Evolutionary conservation across 2,888 invertebrate species (phyloP), one percentile per base, ranked within the genome.

Genomic region (Hydropsyche betteni): DNA sequence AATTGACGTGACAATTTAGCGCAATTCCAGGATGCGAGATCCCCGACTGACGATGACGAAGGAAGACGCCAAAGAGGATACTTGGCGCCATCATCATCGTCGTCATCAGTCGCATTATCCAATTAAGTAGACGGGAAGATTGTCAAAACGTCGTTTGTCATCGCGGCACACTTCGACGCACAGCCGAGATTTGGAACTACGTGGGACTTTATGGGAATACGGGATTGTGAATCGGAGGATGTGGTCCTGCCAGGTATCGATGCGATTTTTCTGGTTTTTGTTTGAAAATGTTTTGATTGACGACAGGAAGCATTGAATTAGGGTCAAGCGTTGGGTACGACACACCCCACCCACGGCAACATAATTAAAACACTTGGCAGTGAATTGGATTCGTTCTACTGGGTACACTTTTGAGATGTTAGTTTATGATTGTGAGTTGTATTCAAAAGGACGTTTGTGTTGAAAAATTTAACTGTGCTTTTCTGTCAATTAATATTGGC

Each of bases 231-330:
- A 38, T 14, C 14, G 7, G 69, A 69, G 36, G 14, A 14, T 68
- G 38, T 38, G 7, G 68, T 33, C n/a, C 5, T 33, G 36, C 10
- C 10, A n/a, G 16, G 10, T 34, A 12, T 34, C 5, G 14, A 36
- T 34, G 68, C 34, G 24, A 10, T 34, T 24, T 24, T 24, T 24
- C 24, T 24, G 24, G 24, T 53, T 53, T 16, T n/a, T n/a, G 12
- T 68, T 12, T 68, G 36, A 51, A 6, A 44, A 50, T 10, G 16
- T 5, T 14, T 14, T 16, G 38, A 50, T 38, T 38, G 69, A 64
- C 24, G 36, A 74, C 76, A 76, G 78, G 78, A 78, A 78, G 68
- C 74, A 50, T 44, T 44, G 34, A 74, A 78, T 78, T 78, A 78
- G 72, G 78, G 76, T 75, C 76, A 70, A 70, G 53, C 70, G 53